Base-by-base conservation (phyloP, 2,797 vertebrate genomes). In the Lutjanus argentimaculatus region DNA sequence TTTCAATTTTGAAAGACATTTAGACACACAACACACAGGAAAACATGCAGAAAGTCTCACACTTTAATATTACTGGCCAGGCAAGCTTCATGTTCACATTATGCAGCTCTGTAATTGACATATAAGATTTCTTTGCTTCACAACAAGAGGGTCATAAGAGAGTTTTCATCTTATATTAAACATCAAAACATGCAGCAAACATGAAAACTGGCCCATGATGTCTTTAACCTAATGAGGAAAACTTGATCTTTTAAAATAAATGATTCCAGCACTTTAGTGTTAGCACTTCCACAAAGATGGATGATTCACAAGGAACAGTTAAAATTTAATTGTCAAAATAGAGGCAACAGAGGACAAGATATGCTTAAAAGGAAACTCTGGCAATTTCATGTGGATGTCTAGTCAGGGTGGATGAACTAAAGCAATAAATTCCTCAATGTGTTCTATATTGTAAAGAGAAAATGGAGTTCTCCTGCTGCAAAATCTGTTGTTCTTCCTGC, bases 41-140 rank as follows among this genome's bases (percentile, higher is more conserved):
- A 69, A 46, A 77, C 22, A 68, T 56, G 16, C 52, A 62, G 42
- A 65, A n/a, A 5, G 7, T n/a, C n/a, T n/a, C 19, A 30, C 12
- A 48, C 13, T 15, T 67, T 36, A 52, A 17, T 30, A 16, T 46
- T 25, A 62, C 13, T 3, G 7, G 30, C 25, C 25, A 19, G 21
- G 10, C 8, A 51, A 61, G 25, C 19, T n/a, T 58, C 7, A 58
- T 17, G 40, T 45, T 57, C 16, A 68, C 6, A 43, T 55, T 0
- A 42, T 10, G 5, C 12, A 69, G 45, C 49, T 69, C 62, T 57
- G 14, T 45, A 55, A 61, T n/a, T 2, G 25, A 25, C 25, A 25
- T 25, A 25, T 25, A 25, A 36, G 46, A 55, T 53, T 17, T 42
- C 43, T 57, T 55, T 56, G 16, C n/a, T 14, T 8, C 14, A 0